Evolutionary conservation across 2,888 invertebrate genomes (phyloP), one percentile per base, ranked within the genome.

Genomic region (Patella depressa): DNA sequence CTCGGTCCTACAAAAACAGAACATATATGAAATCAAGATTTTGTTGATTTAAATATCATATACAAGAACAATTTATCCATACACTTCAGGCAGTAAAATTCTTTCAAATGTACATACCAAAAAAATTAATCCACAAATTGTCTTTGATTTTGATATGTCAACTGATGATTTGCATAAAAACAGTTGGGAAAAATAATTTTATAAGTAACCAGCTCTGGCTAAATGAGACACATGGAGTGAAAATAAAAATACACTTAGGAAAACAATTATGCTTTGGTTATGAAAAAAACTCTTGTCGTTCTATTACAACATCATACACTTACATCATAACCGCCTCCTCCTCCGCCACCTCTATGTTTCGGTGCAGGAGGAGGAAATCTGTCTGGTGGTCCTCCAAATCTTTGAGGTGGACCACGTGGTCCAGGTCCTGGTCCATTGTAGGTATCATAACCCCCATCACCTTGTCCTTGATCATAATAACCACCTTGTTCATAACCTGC

Each of bases 301-400:
- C 9, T 65, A 5, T 19, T 53, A 53, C 70, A 2, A 29, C 24
- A 29, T 29, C 11, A n/a, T 45, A 53, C 5, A 54, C 57, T 19
- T 65, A 45, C 55, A 69, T 45, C 29, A 70, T 53, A 53, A 73
- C 71, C 72, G 1, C 53, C 73, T 0, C 71, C 69, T 14, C 73
- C 53, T 4, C 65, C 70, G 45, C 54, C 71, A 72, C 75, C 70
- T 77, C 82, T 80, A 34, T 84, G 78, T 45, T 83, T 80, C 76
- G 86, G 82, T 80, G 82, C 83, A n/a, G 85, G 82, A 78, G 83
- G 82, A 73, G 82, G 76, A 55, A 45, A 45, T 45, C 45, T 45
- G 1, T 45, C 45, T 45, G 45, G 45, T 0, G 45, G 76, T n/a
- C 81, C 79, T 19, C 84, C 86, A 82, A 80, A 86, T 73, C 82